Conservation (phyloP, 2,888 invertebrate genomes). For the Cecidostiba fungosa region DNA sequence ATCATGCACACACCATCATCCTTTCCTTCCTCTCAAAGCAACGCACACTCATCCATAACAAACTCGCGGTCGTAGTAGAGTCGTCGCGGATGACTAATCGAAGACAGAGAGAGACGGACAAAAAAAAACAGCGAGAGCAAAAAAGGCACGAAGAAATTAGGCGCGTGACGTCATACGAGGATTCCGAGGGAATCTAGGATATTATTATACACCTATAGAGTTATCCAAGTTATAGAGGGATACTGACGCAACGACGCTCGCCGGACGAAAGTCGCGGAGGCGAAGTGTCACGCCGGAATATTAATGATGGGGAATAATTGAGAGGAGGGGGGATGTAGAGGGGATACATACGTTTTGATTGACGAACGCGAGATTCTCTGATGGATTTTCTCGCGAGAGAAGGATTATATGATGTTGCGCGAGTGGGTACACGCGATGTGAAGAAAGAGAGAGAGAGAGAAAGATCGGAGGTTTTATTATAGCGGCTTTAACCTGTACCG, state of each 20-base stretch:
- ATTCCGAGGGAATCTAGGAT: constrained; percentile 14
- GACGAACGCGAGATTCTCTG: constrained; percentile 19
- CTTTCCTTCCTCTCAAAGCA: not conserved
- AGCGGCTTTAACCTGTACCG: not conserved
- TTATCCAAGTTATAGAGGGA: not conserved
- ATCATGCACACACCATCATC: not conserved
- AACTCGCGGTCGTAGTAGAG: not conserved
- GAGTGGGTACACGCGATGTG: not conserved
- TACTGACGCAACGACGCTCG: constrained; percentile 23
- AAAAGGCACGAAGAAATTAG: constrained; percentile 38
- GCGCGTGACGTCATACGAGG: constrained; percentile 27
- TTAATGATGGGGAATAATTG: constrained; percentile 24
- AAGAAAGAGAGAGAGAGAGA: not conserved
- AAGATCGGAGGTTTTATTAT: not conserved
- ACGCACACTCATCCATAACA: not conserved
- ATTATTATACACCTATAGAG: not conserved
- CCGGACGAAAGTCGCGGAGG: constrained; percentile 30
- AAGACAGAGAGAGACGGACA: not conserved
- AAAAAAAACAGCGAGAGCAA: not conserved
- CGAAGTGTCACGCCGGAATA: constrained; percentile 23
- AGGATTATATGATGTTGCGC: not conserved
- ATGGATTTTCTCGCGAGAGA: constrained; percentile 39
- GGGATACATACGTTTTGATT: not conserved
- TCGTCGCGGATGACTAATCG: constrained; percentile 31
- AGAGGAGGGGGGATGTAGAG: not conserved